phyloP scores from a whole-genome alignment of 2,888 invertebrate genomes.

The Ochropleura plecta region DNA sequence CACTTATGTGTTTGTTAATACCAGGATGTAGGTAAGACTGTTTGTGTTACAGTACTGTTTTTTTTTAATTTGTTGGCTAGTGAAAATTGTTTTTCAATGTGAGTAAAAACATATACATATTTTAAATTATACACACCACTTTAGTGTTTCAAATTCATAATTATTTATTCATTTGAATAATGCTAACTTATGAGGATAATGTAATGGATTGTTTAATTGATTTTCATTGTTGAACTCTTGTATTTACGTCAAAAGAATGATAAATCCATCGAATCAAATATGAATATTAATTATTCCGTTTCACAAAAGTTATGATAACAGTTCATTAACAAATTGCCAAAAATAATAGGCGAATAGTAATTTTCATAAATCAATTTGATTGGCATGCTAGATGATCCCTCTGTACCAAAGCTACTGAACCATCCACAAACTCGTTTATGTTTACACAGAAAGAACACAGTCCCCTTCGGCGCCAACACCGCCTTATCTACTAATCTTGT shows the following conservation, averaged over 20 bases:
- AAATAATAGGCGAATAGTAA: constrained; percentile 10
- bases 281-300: constrained; percentile 1
- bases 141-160: background rate
- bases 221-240: background rate
- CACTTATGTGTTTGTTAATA: constrained; percentile 72
- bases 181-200: background rate
- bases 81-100: constrained; percentile 7
- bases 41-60: constrained; percentile 44
- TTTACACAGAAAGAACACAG: constrained; percentile 64
- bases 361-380: constrained; percentile 41
- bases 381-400: constrained; percentile 31
- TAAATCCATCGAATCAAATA: background rate
- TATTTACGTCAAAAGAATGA: background rate
- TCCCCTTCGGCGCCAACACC: constrained; percentile 59
- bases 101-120: background rate
- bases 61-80: constrained; percentile 33
- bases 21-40: constrained; percentile 55
- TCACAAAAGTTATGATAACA: background rate
- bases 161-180: background rate
- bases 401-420: constrained; percentile 48
- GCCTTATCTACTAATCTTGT: constrained; percentile 78
- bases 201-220: constrained; percentile 6
- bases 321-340: background rate
- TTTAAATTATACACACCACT: background rate
- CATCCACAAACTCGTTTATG: constrained; percentile 57